Evolutionary conservation across 2,113 vertebrate species (phyloP).

Genomic region (Sinocyclocheilus maitianheensis): DNA sequence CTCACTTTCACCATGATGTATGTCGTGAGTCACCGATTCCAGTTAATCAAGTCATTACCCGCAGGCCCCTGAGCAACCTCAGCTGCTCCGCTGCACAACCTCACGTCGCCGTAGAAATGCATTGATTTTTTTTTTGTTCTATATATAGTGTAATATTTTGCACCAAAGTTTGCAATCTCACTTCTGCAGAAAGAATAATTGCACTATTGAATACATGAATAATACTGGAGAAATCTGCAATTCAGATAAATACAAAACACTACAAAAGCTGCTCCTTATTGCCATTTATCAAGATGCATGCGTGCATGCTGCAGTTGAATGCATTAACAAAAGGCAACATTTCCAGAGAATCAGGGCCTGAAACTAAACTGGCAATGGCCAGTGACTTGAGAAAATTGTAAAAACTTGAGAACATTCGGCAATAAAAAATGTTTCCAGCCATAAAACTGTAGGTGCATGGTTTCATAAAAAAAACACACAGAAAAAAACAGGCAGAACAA

Average conservation of each 20-base stretch:
- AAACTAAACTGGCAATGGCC: too few relatives aligned
- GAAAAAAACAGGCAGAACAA: too few relatives aligned
- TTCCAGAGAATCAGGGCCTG: background rate
- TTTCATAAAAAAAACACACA: background rate
- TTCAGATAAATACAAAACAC: constrained; percentile 41
- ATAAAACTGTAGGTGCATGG: background rate
- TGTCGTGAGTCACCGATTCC: constrained; percentile 66
- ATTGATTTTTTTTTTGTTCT: background rate
- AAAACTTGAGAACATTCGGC: too few relatives aligned
- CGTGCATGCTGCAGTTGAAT: constrained; percentile 15
- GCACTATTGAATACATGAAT: constrained; percentile 35
- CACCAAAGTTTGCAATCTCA: constrained; percentile 23
- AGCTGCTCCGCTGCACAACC: constrained; percentile 65
- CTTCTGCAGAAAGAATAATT: constrained; percentile 3
- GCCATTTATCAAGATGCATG: constrained; percentile 20
- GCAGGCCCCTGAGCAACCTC: constrained; percentile 50
- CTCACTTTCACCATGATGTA: constrained; percentile 72
- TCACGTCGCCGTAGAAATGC: constrained; percentile 28
- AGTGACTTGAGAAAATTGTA: background rate
- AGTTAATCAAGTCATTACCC: constrained; percentile 77
- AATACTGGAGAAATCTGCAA: constrained; percentile 21
- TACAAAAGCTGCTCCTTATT: constrained; percentile 27
- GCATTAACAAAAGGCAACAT: constrained; percentile 15
- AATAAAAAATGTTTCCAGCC: background rate
- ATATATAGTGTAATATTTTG: background rate